phyloP scores from a whole-genome alignment of 2,888 invertebrate species.

The Mesochorus sp. region DNA sequence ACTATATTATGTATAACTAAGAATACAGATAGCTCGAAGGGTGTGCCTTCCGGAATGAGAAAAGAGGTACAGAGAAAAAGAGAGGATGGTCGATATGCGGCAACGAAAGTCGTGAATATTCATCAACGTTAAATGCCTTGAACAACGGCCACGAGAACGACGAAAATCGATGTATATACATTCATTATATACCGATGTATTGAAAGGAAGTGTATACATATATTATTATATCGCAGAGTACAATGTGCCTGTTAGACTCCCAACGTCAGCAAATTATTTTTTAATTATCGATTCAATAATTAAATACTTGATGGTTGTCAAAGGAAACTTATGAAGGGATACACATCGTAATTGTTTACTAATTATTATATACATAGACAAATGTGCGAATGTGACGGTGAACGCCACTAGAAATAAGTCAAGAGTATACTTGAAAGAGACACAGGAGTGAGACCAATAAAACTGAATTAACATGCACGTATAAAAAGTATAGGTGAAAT shows the following conservation, averaged over 20 bases:
- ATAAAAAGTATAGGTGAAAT: neutral
- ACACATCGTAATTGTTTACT: no score
- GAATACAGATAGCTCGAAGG: neutral
- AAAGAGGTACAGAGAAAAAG: slow-evolving; percentile 11
- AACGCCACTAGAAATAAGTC: neutral
- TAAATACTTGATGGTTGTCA: slow-evolving; percentile 31
- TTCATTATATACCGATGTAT: neutral
- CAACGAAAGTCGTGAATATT: slow-evolving; percentile 62
- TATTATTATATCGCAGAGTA: neutral
- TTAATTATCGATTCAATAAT: slow-evolving; percentile 39
- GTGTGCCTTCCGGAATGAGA: slow-evolving; percentile 43
- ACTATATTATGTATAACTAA: neutral
- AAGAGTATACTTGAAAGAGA: neutral
- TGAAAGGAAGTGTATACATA: slow-evolving; percentile 4
- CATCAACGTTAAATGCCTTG: slow-evolving; percentile 60
- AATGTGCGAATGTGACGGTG: neutral
- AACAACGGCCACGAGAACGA: slow-evolving; percentile 30
- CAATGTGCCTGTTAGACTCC: slow-evolving; percentile 1
- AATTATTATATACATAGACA: no score
- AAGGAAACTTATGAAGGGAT: slow-evolving; percentile 3
- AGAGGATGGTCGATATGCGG: slow-evolving; percentile 46
- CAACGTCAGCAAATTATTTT: slow-evolving; percentile 19
- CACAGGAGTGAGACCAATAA: slow-evolving; percentile 10
- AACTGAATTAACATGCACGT: slow-evolving; percentile 5
- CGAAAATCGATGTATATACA: slow-evolving; percentile 48